phyloP scores from a whole-genome alignment of 1,140 invertebrate species.

The Oncopeltus fasciatus region DNA sequence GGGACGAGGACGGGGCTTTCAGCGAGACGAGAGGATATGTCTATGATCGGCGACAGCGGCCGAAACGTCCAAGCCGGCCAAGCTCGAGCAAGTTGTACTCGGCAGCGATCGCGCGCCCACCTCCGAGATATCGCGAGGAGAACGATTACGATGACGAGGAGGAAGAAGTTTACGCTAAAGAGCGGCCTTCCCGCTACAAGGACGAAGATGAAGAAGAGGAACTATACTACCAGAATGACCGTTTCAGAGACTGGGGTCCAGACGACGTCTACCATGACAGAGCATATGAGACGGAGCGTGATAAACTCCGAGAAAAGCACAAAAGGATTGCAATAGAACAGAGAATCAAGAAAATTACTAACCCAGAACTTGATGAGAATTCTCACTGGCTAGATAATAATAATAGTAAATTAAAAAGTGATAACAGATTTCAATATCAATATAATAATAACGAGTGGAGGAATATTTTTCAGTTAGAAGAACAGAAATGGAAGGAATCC shows the following conservation, averaged over 20 bases:
- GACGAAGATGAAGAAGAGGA: slow-evolving; percentile 10
- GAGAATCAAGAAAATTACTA: no score
- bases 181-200: not conserved
- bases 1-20: not conserved
- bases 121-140: not conserved
- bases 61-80: not conserved
- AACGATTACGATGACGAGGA: not conserved
- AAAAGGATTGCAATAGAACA: no score
- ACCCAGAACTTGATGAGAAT: no score
- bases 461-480: not conserved
- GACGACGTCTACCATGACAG: slow-evolving; percentile 6
- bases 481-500: not conserved
- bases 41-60: not conserved
- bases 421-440: no score
- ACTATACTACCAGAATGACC: not conserved
- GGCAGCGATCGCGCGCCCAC: not conserved
- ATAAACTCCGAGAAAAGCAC: no score
- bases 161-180: not conserved
- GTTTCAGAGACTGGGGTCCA: not conserved
- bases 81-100: slow-evolving; percentile 1
- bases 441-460: no score
- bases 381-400: no score
- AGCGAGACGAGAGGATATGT: not conserved
- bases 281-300: not conserved
- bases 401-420: no score